Percentiles rank a stretch among this genome's conserved stretches.
Conservation (phyloP, 2,797 vertebrate genomes). For the Pangasius sanitwongsei region DNA sequence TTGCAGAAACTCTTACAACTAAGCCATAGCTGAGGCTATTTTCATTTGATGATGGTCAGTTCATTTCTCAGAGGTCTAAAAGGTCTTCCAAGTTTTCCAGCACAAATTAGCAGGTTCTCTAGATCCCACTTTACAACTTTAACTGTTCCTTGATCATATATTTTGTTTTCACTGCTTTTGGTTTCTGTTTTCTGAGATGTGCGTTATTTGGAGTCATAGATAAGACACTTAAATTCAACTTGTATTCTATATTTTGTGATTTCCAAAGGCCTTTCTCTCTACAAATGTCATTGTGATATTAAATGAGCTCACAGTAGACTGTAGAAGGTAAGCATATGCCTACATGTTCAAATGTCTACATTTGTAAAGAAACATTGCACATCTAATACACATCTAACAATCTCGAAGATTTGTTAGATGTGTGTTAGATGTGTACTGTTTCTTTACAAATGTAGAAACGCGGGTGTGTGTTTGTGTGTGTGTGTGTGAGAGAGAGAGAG, state of each 20-base stretch:
- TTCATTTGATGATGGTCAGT: neutral
- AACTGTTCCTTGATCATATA: neutral
- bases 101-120: conserved; percentile 1
- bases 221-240: neutral
- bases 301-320: neutral
- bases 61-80: neutral
- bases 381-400: neutral
- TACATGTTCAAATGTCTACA: neutral
- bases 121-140: neutral
- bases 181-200: neutral
- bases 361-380: neutral
- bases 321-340: neutral
- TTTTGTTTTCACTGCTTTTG: neutral
- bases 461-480: neutral
- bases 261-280: neutral
- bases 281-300: neutral
- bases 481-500: neutral
- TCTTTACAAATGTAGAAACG: too few relatives aligned
- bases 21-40: neutral
- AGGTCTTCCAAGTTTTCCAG: neutral
- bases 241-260: neutral
- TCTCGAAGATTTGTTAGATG: neutral
- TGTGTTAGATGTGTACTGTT: too few relatives aligned
- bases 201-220: neutral
- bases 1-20: neutral